A percentile compares a stretch with the other conserved stretches of the same genome.
Conservation (phyloP, 2,797 vertebrate genomes). For the Oophaga sylvatica region DNA sequence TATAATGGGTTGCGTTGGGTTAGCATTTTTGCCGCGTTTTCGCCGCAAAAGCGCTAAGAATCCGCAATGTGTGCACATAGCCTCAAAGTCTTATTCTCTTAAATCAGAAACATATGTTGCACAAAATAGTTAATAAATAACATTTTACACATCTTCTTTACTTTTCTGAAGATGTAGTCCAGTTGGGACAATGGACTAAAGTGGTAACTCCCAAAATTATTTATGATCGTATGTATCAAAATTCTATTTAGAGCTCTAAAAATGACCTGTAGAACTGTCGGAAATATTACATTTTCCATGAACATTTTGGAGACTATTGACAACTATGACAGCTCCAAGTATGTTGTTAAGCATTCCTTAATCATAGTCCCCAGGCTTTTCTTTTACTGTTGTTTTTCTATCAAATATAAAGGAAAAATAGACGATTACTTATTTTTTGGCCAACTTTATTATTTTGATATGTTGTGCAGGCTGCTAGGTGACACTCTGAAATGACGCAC, state of each 20-base stretch:
- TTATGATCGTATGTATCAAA: background rate
- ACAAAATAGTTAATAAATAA: too few species aligned
- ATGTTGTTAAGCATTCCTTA: background rate
- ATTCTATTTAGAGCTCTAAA: background rate
- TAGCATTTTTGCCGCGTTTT: too few species aligned
- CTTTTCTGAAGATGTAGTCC: too few species aligned
- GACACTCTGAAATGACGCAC: slow-evolving; percentile 1
- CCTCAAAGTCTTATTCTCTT: too few species aligned
- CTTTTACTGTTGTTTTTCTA: background rate
- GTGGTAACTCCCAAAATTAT: background rate
- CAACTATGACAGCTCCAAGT: background rate
- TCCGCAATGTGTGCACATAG: too few species aligned
- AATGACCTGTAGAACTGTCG: background rate
- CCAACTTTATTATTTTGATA: background rate
- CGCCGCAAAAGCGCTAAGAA: too few species aligned
- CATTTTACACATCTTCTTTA: too few species aligned
- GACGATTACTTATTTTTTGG: background rate
- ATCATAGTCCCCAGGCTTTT: background rate
- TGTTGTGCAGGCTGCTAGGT: slow-evolving; percentile 2
- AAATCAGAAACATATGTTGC: too few species aligned
- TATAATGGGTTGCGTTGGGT: too few species aligned
- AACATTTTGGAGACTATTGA: background rate
- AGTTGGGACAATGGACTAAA: too few species aligned
- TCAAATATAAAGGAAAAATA: background rate
- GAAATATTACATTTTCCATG: background rate